These are phyloP conservation scores for Drosophila tsacasi DNA, from an alignment of 1,140 invertebrate genomes.

Conservation along the genomic window DNA sequence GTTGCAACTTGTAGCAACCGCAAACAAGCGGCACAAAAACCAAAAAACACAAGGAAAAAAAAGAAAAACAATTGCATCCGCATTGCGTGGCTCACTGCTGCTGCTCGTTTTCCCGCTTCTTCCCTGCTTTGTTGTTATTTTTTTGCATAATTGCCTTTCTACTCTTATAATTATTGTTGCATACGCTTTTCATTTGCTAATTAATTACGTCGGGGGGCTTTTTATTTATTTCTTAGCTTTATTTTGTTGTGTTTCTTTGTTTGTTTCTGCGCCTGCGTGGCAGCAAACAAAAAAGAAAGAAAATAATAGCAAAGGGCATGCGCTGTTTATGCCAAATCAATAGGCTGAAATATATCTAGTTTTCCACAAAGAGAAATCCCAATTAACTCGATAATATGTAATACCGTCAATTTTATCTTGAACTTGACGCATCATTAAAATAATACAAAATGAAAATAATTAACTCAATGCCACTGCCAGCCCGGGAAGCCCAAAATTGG, in stretches of 20 bases:
- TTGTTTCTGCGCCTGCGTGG: slow-evolving; percentile 64
- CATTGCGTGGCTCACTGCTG: slow-evolving; percentile 75
- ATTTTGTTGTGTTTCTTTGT: slow-evolving; percentile 18
- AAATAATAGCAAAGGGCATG: not conserved
- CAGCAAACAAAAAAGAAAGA: not conserved
- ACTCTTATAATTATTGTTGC: slow-evolving; percentile 80
- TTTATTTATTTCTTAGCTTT: slow-evolving; percentile 16
- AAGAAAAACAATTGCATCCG: slow-evolving; percentile 75
- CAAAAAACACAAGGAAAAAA: slow-evolving; percentile 18
- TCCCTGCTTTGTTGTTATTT: slow-evolving; percentile 33
- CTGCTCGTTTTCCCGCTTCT: slow-evolving; percentile 38
- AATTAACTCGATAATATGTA: not conserved
- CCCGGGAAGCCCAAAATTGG: slow-evolving; percentile 25
- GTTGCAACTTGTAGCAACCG: slow-evolving; percentile 70
- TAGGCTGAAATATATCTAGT: not conserved
- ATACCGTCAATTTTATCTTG: not conserved
- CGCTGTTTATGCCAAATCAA: not conserved
- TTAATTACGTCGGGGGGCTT: slow-evolving; percentile 63
- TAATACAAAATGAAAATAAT: slow-evolving; percentile 18
- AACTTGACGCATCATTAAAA: slow-evolving; percentile 37
- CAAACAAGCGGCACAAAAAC: slow-evolving; percentile 46
- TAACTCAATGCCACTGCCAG: slow-evolving; percentile 13
- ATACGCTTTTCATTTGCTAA: slow-evolving; percentile 81
- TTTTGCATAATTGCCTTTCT: slow-evolving; percentile 80
- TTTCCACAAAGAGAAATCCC: not conserved